Percentiles rank a stretch among this genome's conserved stretches.
These are phyloP conservation scores for Aspidapion aeneum DNA, from an alignment of 2,888 invertebrate genomes.

Conservation along the genomic window DNA sequence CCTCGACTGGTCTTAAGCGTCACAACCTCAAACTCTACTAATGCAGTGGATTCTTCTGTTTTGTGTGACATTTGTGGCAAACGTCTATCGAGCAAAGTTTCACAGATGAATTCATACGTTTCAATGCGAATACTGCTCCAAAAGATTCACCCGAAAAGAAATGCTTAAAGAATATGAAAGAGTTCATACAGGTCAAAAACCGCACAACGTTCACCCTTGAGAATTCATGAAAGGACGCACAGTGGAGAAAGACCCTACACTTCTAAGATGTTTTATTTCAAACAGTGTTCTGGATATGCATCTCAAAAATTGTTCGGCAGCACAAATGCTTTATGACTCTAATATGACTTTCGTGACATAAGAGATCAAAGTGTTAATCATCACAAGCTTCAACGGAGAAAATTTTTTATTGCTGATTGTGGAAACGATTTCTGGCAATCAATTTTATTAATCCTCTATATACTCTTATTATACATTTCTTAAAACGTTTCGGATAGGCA, in stretches of 20 bases:
- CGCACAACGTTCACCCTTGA: conserved; percentile 58
- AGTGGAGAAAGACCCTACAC: conserved; percentile 57
- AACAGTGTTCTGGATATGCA: conserved; percentile 32
- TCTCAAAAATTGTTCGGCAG: conserved; percentile 28
- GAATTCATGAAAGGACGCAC: conserved; percentile 59
- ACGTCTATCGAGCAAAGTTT: conserved; percentile 47
- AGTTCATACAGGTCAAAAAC: conserved; percentile 60
- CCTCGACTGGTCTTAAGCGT: conserved; percentile 38
- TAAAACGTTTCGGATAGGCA: no score
- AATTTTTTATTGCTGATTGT: no score
- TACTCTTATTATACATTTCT: no score
- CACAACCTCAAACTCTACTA: conserved; percentile 46
- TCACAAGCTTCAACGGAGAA: no score
- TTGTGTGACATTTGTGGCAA: conserved; percentile 59
- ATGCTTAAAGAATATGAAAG: conserved; percentile 57
- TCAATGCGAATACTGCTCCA: conserved; percentile 43
- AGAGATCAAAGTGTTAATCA: no score
- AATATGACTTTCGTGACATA: no score
- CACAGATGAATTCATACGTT: conserved; percentile 39
- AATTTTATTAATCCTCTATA: no score
- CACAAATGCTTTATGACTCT: conserved; percentile 13
- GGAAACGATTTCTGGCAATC: no score
- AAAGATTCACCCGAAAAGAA: conserved; percentile 58
- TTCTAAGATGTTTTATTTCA: conserved; percentile 37
- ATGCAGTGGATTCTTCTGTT: conserved; percentile 38